These are phyloP conservation scores for Drosophila dives DNA, from an alignment of 2,888 invertebrate species.

Conservation along the genomic window DNA sequence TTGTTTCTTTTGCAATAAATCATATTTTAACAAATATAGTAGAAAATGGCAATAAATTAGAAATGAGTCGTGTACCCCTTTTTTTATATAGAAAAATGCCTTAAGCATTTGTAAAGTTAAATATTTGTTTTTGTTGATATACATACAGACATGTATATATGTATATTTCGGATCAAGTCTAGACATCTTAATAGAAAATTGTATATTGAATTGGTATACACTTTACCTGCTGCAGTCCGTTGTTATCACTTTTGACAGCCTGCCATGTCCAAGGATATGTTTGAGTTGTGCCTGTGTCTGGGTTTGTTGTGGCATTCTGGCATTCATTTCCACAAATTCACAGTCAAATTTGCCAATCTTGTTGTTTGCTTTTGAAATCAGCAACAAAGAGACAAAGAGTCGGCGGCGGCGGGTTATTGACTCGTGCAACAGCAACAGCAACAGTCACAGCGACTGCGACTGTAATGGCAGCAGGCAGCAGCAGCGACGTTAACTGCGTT, in stretches of 20 bases:
- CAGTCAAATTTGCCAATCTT: slow-evolving; percentile 14
- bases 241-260: slow-evolving; percentile 60
- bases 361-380: slow-evolving; percentile 10
- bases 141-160: background rate
- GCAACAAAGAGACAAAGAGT: slow-evolving; percentile 42
- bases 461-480: slow-evolving; percentile 1
- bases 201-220: background rate
- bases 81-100: background rate
- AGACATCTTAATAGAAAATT: background rate
- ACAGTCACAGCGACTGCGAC: background rate
- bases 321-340: background rate
- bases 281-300: slow-evolving; percentile 51
- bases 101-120: background rate
- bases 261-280: slow-evolving; percentile 60
- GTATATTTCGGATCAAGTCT: background rate
- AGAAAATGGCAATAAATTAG: background rate
- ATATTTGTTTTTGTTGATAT: background rate
- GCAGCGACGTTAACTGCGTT: slow-evolving; percentile 10
- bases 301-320: slow-evolving; percentile 64
- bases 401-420: slow-evolving; percentile 48
- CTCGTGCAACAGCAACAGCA: slow-evolving; percentile 18
- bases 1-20: background rate
- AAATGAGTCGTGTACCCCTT: background rate
- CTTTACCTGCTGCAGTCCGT: slow-evolving; percentile 68
- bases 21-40: background rate